Percentiles rank a stretch among this genome's conserved stretches.
Evolutionary conservation across 2,888 invertebrate genomes (phyloP).

Genomic region (Nycteola revayana): DNA sequence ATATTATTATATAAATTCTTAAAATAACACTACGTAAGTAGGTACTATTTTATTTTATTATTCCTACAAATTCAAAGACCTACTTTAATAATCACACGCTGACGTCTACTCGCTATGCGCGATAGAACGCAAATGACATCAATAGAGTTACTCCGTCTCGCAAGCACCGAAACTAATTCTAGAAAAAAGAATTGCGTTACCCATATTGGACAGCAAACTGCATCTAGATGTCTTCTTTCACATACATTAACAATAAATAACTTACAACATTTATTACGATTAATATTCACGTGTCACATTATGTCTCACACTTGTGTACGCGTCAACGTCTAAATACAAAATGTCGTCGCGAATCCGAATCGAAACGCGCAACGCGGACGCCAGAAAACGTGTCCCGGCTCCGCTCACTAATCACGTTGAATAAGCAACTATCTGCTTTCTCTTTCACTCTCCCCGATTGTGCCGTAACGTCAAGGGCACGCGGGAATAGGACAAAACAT

Average conservation of each 20-base stretch:
- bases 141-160: too few species aligned
- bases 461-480: not conserved
- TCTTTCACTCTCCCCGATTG: constrained; percentile 13
- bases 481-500: constrained; percentile 15
- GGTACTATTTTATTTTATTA: too few species aligned
- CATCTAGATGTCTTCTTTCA: not conserved
- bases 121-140: constrained; percentile 15
- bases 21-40: too few species aligned
- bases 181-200: constrained; percentile 18
- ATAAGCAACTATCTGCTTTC: constrained; percentile 6
- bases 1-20: too few species aligned
- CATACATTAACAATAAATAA: too few species aligned
- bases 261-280: not conserved
- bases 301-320: constrained; percentile 31
- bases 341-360: constrained; percentile 33
- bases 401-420: not conserved
- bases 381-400: not conserved
- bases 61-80: too few species aligned
- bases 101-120: constrained; percentile 16
- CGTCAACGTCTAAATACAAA: constrained; percentile 42
- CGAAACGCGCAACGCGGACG: constrained; percentile 4
- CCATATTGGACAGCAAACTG: constrained; percentile 15
- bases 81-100: too few species aligned
- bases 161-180: too few species aligned
- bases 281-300: constrained; percentile 25